phyloP scores from a whole-genome alignment of 2,113 vertebrate species.

The Oxygymnocypris stewartii region DNA sequence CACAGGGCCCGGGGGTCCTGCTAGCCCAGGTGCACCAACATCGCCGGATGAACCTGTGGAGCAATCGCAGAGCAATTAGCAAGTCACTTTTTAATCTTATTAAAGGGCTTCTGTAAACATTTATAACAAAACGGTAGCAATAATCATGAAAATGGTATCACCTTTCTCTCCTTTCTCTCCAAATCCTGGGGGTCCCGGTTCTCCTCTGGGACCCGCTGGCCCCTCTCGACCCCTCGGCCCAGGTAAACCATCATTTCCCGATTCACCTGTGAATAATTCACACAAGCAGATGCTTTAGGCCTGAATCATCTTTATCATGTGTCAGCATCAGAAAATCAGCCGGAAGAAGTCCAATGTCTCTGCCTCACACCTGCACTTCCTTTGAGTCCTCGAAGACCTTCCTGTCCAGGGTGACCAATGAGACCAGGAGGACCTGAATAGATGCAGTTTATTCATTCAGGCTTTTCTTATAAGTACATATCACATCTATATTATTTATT shows the following conservation, averaged over 20 bases:
- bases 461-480: too few relatives aligned
- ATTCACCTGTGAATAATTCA: constrained; percentile 76
- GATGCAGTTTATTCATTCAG: neutral
- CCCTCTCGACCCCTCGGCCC: constrained; percentile 92
- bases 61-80: neutral
- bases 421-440: constrained; percentile 78
- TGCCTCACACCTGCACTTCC: constrained; percentile 81
- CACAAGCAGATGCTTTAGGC: neutral
- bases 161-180: constrained; percentile 94
- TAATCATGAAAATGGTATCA: constrained; percentile 57
- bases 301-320: neutral
- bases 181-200: constrained; percentile 80
- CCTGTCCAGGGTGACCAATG: constrained; percentile 81
- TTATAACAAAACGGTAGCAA: neutral
- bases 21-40: constrained; percentile 76
- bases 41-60: constrained; percentile 79
- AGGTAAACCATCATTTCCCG: constrained; percentile 81
- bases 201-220: constrained; percentile 81
- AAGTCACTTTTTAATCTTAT: neutral
- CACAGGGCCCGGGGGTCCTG: constrained; percentile 77
- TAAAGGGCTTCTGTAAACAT: neutral
- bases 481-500: too few relatives aligned
- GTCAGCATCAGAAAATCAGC: neutral
- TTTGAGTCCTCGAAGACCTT: constrained; percentile 87
- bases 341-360: neutral